A percentile compares a stretch with the other conserved stretches of the same genome.
Conservation (phyloP, 1,140 invertebrate species). For the Melitaea cinxia region DNA sequence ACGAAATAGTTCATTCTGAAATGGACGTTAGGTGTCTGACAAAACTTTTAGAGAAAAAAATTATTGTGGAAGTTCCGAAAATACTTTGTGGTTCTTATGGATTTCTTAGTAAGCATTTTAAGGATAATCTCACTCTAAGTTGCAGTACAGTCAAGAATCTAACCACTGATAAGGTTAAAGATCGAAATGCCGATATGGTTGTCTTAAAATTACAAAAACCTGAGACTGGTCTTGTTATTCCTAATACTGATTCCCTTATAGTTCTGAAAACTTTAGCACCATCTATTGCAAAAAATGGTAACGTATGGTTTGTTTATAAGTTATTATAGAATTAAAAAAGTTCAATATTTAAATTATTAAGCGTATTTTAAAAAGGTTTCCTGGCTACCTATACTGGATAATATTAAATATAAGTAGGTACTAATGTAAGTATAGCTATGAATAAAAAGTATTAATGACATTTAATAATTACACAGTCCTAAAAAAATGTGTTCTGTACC, state of each 20-base stretch:
- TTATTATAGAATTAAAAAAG: not conserved
- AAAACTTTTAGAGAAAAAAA: constrained; percentile 68
- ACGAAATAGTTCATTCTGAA: constrained; percentile 66
- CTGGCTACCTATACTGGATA: too few relatives aligned
- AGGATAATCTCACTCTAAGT: constrained; percentile 58
- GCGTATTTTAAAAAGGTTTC: too few relatives aligned
- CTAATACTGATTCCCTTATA: constrained; percentile 58
- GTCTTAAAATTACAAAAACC: constrained; percentile 55
- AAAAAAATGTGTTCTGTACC: too few relatives aligned
- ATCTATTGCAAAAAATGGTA: constrained; percentile 22
- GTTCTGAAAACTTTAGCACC: constrained; percentile 46
- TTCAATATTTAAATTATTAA: too few relatives aligned
- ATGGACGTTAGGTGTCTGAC: constrained; percentile 62
- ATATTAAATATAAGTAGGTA: too few relatives aligned
- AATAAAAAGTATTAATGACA: too few relatives aligned
- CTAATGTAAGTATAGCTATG: too few relatives aligned
- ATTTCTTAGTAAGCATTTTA: constrained; percentile 51
- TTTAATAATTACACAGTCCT: too few relatives aligned
- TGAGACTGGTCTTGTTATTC: constrained; percentile 45
- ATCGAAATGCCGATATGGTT: constrained; percentile 48
- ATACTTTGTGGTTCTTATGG: constrained; percentile 56
- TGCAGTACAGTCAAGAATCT: constrained; percentile 48
- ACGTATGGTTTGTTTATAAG: not conserved
- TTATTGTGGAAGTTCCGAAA: constrained; percentile 65
- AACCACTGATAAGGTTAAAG: not conserved